Evolutionary conservation across 2,888 invertebrate genomes (phyloP).

Genomic region (Drosophila rellima): DNA sequence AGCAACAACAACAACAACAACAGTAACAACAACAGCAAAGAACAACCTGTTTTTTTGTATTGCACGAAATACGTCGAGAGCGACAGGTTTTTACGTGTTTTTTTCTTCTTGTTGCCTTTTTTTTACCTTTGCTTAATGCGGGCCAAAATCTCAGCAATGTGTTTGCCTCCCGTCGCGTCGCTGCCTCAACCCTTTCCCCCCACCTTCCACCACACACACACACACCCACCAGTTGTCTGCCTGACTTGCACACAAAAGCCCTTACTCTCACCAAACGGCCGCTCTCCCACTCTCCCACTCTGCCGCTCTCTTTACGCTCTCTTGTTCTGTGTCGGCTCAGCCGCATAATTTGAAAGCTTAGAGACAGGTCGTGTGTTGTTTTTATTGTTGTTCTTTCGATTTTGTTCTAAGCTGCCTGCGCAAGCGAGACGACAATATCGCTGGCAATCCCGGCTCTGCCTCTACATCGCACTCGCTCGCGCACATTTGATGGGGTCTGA

Average conservation of each 20-base stretch:
- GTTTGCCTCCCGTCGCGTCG: conserved; percentile 29
- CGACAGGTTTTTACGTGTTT: conserved; percentile 63
- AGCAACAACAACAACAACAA: conserved; percentile 20
- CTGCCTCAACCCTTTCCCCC: not conserved
- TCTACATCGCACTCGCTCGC: not conserved
- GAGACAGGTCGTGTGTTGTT: conserved; percentile 36
- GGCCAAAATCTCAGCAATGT: conserved; percentile 74
- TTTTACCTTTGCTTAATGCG: conserved; percentile 65
- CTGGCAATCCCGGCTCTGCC: conserved; percentile 2
- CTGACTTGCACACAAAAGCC: conserved; percentile 9
- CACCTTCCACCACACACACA: not conserved
- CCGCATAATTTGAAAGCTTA: conserved; percentile 61
- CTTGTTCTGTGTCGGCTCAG: conserved; percentile 4
- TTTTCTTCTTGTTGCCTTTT: conserved; percentile 36
- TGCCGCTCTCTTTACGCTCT: conserved; percentile 6
- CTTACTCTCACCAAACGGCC: conserved; percentile 6
- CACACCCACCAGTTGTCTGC: not conserved
- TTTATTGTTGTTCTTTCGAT: conserved; percentile 48
- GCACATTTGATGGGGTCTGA: not conserved
- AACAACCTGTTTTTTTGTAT: conserved; percentile 73
- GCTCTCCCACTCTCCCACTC: conserved; percentile 1
- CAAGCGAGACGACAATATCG: conserved; percentile 39
- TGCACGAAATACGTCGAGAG: conserved; percentile 59
- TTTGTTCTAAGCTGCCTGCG: conserved; percentile 71
- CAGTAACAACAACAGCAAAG: conserved; percentile 36